Conservation (phyloP, 23 tunicate species). For the Ascidia mentula region DNA sequence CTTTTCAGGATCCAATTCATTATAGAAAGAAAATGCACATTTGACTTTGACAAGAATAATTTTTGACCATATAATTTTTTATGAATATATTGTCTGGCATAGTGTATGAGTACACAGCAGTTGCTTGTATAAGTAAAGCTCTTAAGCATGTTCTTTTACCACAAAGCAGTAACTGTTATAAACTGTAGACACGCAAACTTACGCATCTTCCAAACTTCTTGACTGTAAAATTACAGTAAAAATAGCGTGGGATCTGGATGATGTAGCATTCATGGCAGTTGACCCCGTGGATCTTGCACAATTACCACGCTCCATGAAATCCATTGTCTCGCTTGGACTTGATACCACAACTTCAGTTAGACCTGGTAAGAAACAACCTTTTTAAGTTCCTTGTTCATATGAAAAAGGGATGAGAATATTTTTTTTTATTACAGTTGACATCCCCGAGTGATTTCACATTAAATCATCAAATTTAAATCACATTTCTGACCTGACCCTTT, state of each 20-base stretch:
- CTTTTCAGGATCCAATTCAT: no score
- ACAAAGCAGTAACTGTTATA: no score
- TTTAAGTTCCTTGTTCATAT: no score
- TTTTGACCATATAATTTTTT: no score
- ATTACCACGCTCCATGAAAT: slow-evolving; percentile 77
- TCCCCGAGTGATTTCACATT: not conserved
- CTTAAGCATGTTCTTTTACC: no score
- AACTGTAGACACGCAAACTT: no score
- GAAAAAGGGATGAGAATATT: not conserved
- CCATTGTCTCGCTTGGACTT: slow-evolving; percentile 44
- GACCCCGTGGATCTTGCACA: slow-evolving; percentile 60
- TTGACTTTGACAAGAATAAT: no score
- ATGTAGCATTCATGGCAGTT: slow-evolving; percentile 91
- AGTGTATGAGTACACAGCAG: no score
- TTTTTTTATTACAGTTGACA: not conserved
- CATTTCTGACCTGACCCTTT: no score
- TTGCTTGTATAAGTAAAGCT: no score
- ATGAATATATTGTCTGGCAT: no score
- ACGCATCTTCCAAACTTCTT: slow-evolving; percentile 29
- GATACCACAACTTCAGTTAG: slow-evolving; percentile 65
- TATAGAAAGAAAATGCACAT: no score
- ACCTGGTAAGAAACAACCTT: slow-evolving; percentile 46
- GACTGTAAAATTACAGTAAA: slow-evolving; percentile 79
- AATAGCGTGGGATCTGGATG: slow-evolving; percentile 94
- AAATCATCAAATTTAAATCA: not conserved